phyloP scores from a whole-genome alignment of 2,888 invertebrate species.

The Chrysodeixis includens region DNA sequence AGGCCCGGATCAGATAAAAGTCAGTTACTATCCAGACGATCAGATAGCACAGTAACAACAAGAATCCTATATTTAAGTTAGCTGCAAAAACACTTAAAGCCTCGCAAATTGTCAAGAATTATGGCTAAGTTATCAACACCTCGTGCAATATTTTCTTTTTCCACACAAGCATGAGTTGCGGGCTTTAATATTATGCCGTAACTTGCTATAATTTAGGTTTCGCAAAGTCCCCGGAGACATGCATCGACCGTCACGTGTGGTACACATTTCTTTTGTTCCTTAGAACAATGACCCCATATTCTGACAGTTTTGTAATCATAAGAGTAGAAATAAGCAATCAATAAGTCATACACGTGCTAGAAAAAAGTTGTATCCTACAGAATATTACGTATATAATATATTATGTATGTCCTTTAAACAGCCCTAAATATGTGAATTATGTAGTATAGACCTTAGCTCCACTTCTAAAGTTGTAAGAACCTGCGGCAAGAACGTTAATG shows the following conservation, averaged over 20 bases:
- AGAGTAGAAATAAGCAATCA: slow-evolving; percentile 3
- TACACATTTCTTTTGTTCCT: slow-evolving; percentile 1
- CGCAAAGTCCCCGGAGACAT: slow-evolving; percentile 28
- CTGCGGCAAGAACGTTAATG: slow-evolving; percentile 3
- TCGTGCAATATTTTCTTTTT: slow-evolving; percentile 17
- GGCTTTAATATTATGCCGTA: slow-evolving; percentile 37
- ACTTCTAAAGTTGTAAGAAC: background rate
- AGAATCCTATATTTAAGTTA: background rate
- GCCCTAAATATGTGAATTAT: background rate
- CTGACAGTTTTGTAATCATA: background rate
- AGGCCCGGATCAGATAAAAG: background rate
- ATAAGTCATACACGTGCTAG: background rate
- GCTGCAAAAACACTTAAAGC: background rate
- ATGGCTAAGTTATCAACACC: slow-evolving; percentile 20
- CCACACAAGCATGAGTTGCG: slow-evolving; percentile 28
- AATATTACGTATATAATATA: background rate
- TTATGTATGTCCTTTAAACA: too few species aligned
- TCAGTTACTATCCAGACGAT: background rate
- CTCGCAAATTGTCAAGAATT: slow-evolving; percentile 7
- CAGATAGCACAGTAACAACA: too few species aligned
- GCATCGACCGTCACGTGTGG: slow-evolving; percentile 30
- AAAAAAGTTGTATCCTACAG: background rate
- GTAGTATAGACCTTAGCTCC: background rate
- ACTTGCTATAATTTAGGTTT: slow-evolving; percentile 44
- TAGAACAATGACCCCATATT: background rate